phyloP scores from a whole-genome alignment of 92 coral and sea anemone genomes.

The Heliopora coerulea region DNA sequence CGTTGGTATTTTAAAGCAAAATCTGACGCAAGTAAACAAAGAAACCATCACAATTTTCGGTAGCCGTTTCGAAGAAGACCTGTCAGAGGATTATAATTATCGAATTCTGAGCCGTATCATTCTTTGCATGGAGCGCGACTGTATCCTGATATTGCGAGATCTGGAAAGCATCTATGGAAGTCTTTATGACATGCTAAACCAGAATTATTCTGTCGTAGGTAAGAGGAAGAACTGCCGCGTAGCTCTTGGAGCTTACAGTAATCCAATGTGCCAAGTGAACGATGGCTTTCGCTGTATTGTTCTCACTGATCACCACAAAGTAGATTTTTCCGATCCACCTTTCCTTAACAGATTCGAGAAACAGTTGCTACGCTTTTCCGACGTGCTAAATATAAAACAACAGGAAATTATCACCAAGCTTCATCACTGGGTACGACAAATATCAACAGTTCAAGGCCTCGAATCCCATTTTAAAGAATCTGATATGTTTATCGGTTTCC shows the following conservation, averaged over 20 bases:
- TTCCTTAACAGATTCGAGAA: constrained; percentile 56
- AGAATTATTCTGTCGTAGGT: constrained; percentile 51
- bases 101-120: constrained; percentile 47
- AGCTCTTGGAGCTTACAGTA: constrained; percentile 53
- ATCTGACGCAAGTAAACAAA: constrained; percentile 11
- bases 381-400: constrained; percentile 35
- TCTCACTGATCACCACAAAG: constrained; percentile 49
- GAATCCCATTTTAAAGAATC: constrained; percentile 31
- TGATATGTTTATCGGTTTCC: constrained; percentile 46
- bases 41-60: constrained; percentile 47
- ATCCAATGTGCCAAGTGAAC: constrained; percentile 53
- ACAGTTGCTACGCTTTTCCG: constrained; percentile 48
- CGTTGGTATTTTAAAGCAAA: constrained; percentile 36
- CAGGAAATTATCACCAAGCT: constrained; percentile 30
- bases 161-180: constrained; percentile 51
- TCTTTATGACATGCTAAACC: constrained; percentile 53
- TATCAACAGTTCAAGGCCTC: constrained; percentile 25
- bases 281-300: constrained; percentile 53
- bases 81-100: constrained; percentile 51
- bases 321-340: constrained; percentile 49
- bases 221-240: constrained; percentile 53
- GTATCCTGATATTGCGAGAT: constrained; percentile 47
- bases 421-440: constrained; percentile 26
- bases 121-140: constrained; percentile 50
- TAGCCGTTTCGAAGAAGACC: constrained; percentile 52